A percentile compares a stretch with the other conserved stretches of the same genome.
Conservation (phyloP, 2,888 invertebrate genomes). For the Adelognathus sp. region DNA sequence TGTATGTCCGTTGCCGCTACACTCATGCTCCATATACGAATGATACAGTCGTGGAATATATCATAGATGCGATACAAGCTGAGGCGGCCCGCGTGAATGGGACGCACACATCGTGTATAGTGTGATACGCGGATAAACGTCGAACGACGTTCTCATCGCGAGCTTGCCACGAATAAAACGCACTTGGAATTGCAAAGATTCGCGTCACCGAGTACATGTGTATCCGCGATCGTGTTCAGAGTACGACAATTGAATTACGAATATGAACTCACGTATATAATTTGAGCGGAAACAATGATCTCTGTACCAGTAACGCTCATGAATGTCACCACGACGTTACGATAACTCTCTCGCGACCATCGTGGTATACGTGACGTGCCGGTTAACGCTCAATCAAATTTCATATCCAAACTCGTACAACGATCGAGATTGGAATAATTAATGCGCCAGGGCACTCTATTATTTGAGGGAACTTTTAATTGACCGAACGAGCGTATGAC, state of each 20-base stretch:
- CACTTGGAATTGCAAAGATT: slow-evolving; percentile 17
- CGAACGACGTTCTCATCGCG: neutral
- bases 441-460: neutral
- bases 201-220: neutral
- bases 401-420: slow-evolving; percentile 1
- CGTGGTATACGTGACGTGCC: neutral
- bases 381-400: slow-evolving; percentile 18
- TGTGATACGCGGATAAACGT: neutral
- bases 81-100: neutral
- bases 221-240: neutral
- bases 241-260: neutral
- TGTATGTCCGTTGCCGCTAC: neutral
- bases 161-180: slow-evolving; percentile 1
- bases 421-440: neutral
- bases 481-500: neutral
- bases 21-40: neutral
- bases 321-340: neutral
- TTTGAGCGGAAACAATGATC: neutral
- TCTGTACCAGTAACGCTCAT: neutral
- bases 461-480: neutral
- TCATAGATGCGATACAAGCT: neutral
- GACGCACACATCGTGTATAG: neutral
- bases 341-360: neutral
- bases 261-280: neutral
- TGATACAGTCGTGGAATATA: neutral